phyloP scores from a whole-genome alignment of 1,140 invertebrate species.

The Pteromalus puparum region DNA sequence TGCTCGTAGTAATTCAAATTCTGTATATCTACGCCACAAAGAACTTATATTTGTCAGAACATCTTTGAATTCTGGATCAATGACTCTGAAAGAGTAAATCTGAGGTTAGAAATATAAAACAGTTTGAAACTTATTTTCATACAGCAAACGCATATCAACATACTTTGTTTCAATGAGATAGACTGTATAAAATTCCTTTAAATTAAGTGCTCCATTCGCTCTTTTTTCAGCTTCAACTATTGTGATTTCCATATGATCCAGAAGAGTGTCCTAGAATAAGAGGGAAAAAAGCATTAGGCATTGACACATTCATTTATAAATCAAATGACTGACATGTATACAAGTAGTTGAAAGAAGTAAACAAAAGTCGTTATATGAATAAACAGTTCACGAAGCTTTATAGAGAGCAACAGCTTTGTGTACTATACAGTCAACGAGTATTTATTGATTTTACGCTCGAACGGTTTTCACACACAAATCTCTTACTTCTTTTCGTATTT shows the following conservation, averaged over 20 bases:
- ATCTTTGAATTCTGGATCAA: conserved; percentile 81
- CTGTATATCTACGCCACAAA: conserved; percentile 88
- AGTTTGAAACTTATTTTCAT: conserved; percentile 34
- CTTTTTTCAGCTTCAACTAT: conserved; percentile 91
- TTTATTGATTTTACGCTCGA: background rate
- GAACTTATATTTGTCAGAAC: conserved; percentile 80
- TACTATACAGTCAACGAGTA: background rate
- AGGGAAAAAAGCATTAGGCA: background rate
- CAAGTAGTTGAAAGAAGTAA: background rate
- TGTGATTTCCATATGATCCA: conserved; percentile 88
- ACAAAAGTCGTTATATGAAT: background rate
- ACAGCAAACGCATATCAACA: conserved; percentile 63
- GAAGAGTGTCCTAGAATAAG: conserved; percentile 80
- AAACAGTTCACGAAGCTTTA: too few relatives aligned
- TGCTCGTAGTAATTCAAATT: conserved; percentile 87
- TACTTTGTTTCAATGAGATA: conserved; percentile 90
- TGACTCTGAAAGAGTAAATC: conserved; percentile 77
- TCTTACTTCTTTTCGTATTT: conserved; percentile 67
- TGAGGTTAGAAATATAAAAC: conserved; percentile 36
- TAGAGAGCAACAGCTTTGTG: too few relatives aligned
- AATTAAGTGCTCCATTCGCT: conserved; percentile 85
- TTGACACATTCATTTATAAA: background rate
- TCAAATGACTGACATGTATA: background rate
- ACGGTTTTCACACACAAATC: background rate
- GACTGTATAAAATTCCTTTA: conserved; percentile 89